A percentile compares a stretch with the other conserved stretches of the same genome.
phyloP scores from a whole-genome alignment of 1,140 invertebrate genomes.

The Trichoplusia ni region DNA sequence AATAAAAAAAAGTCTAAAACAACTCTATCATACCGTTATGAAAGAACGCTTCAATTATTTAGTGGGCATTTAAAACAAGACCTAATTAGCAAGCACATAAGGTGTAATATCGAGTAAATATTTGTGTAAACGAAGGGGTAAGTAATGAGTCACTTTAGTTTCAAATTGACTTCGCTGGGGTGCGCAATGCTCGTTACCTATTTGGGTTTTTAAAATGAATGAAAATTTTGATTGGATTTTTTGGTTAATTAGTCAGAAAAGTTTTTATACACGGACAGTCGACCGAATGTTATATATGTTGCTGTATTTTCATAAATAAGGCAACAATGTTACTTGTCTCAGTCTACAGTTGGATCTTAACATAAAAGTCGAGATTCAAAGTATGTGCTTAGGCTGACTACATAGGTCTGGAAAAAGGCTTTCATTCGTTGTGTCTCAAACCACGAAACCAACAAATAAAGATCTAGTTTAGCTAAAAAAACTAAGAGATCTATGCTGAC shows the following conservation, averaged over 20 bases:
- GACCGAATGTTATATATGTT: conserved; percentile 24
- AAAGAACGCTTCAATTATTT: conserved; percentile 33
- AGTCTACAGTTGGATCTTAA: too few species aligned
- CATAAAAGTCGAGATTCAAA: too few species aligned
- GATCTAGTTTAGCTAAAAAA: too few species aligned
- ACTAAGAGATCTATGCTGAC: too few species aligned
- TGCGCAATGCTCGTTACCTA: conserved; percentile 39
- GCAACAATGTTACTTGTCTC: too few species aligned
- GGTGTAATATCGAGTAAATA: conserved; percentile 22
- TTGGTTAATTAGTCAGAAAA: conserved; percentile 45
- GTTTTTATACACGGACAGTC: conserved; percentile 4
- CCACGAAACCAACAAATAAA: too few species aligned
- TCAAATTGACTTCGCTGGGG: conserved; percentile 24
- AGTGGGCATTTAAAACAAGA: background rate
- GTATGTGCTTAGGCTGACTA: too few species aligned
- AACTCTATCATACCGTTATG: conserved; percentile 44
- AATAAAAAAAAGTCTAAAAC: conserved; percentile 28
- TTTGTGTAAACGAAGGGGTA: conserved; percentile 14
- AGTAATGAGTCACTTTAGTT: conserved; percentile 32
- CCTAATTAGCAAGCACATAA: background rate
- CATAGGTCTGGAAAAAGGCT: too few species aligned
- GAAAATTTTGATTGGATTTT: conserved; percentile 57
- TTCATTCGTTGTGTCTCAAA: too few species aligned
- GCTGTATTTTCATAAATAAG: too few species aligned
- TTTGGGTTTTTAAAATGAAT: conserved; percentile 54